These are phyloP conservation scores for Chaetogeoica ovagalla DNA, from an alignment of 2,888 invertebrate genomes.

Conservation along the genomic window DNA sequence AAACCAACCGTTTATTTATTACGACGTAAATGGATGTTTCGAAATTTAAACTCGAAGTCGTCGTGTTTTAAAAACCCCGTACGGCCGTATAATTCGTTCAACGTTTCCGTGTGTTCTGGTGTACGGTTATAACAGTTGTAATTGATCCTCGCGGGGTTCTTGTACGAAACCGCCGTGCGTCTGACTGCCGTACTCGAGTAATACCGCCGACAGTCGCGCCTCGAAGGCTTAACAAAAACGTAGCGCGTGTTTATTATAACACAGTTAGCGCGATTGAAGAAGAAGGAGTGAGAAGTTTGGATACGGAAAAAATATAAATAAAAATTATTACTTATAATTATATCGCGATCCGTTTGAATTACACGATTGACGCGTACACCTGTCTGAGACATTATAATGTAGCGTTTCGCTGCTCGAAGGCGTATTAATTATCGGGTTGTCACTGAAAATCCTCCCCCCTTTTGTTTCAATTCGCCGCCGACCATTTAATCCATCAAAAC, in stretches of 20 bases:
- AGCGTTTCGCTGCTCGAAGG: constrained; percentile 9
- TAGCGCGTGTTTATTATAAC: too few relatives aligned
- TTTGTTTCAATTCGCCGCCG: constrained; percentile 10
- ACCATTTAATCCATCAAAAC: background rate
- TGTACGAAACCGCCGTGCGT: background rate
- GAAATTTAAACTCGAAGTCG: too few relatives aligned
- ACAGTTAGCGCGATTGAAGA: background rate
- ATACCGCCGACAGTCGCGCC: background rate
- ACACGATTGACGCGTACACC: background rate
- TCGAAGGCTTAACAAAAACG: background rate
- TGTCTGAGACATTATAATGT: background rate
- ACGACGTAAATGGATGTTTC: too few relatives aligned
- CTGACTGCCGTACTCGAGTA: background rate
- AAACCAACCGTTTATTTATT: too few relatives aligned
- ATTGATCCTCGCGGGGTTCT: background rate
- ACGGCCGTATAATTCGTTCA: too few relatives aligned
- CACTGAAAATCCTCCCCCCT: constrained; percentile 22
- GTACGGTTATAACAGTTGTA: background rate
- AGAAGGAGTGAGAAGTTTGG: background rate
- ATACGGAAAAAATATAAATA: background rate
- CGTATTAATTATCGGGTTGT: constrained; percentile 8
- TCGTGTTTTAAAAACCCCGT: too few relatives aligned
- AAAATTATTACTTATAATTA: constrained; percentile 10
- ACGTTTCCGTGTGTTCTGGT: too few relatives aligned
- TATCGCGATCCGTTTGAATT: constrained; percentile 30